Percentiles rank a stretch among this genome's conserved stretches.
Evolutionary conservation across 2,113 vertebrate species (phyloP).

Genomic region (Polypterus senegalus): DNA sequence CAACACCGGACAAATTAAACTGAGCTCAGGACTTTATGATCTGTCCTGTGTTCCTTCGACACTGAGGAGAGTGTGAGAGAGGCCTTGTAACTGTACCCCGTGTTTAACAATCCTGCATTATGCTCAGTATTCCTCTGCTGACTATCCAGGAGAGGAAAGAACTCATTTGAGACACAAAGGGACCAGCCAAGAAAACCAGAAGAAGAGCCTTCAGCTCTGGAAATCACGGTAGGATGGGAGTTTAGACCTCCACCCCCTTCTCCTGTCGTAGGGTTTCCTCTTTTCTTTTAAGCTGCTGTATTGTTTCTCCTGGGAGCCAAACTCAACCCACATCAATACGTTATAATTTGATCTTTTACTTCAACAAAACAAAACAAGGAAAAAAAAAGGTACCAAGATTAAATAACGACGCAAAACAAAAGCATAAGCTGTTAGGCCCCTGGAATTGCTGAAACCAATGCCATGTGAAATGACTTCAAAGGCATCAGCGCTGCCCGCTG

Average conservation of each 20-base stretch:
- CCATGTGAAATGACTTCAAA: neutral
- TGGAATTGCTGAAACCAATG: neutral
- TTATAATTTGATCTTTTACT: conserved; percentile 4
- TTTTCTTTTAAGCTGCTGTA: neutral
- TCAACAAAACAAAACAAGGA: neutral
- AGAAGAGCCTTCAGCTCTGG: neutral
- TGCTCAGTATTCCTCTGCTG: neutral
- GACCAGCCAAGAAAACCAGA: neutral
- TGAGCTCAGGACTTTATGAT: neutral
- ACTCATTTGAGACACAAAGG: conserved; percentile 1
- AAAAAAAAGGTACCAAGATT: neutral
- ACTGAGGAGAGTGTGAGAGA: neutral
- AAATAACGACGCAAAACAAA: neutral
- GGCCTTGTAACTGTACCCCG: conserved; percentile 1
- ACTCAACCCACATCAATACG: neutral
- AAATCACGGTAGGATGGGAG: no score
- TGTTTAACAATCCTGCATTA: conserved; percentile 2
- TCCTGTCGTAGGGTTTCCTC: neutral
- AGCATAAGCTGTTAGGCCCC: neutral
- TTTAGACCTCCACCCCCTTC: no score
- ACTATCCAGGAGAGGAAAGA: neutral
- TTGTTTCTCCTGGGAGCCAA: conserved; percentile 1
- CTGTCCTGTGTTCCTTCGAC: neutral
- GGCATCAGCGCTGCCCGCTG: no score
- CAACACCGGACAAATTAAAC: neutral